Conservation (phyloP, 2,113 vertebrate species). For the Trochalopteron elliotii region DNA sequence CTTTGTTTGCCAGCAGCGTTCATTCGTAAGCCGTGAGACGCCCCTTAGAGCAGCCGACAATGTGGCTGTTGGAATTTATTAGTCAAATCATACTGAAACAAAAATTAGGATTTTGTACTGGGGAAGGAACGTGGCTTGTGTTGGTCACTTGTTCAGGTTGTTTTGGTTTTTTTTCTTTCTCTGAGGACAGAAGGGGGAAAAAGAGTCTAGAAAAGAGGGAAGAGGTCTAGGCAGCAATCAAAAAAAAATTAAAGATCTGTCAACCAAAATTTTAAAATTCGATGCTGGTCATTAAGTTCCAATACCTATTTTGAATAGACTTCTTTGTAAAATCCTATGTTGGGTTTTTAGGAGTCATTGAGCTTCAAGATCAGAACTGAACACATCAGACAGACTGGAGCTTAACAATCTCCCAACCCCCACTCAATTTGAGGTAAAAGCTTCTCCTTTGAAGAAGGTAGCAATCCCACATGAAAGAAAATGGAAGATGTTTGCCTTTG, state of each 20-base stretch:
- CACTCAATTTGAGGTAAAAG: constrained; percentile 49
- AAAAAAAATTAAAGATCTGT: not conserved
- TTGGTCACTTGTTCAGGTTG: not conserved
- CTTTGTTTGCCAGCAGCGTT: constrained; percentile 64
- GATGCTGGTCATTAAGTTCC: not conserved
- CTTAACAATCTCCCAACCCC: constrained; percentile 15
- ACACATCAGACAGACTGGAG: not conserved
- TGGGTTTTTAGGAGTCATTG: not conserved
- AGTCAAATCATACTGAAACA: not conserved
- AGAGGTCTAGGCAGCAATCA: not conserved
- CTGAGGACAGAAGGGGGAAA: rapidly evolving
- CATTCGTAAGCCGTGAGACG: not conserved
- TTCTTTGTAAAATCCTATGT: not conserved
- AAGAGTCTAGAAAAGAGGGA: not conserved
- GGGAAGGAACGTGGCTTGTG: not conserved
- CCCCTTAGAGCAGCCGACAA: not conserved
- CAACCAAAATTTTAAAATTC: not conserved
- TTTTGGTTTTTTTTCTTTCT: not conserved
- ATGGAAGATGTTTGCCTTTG: constrained; percentile 61
- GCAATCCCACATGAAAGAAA: constrained; percentile 61
- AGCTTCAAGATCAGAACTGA: constrained; percentile 12
- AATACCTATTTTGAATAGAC: not conserved
- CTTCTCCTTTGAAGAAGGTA: constrained; percentile 57
- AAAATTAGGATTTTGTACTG: not conserved
- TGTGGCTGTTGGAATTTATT: constrained; percentile 14